Conservation (phyloP, 92 coral and sea anemone species). For the Phenganax subtilis region DNA sequence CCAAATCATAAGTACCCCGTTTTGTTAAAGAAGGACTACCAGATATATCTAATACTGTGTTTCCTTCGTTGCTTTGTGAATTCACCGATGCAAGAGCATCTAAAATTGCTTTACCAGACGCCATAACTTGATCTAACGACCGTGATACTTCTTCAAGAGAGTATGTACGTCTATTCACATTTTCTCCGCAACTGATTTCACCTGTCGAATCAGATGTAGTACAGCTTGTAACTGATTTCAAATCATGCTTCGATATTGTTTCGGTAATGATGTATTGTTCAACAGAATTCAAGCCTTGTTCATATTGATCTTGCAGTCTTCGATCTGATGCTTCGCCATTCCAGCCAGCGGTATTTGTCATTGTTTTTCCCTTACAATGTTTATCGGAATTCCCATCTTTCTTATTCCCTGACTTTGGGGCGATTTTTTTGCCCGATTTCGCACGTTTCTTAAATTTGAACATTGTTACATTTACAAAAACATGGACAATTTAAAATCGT, state of each 20-base stretch:
- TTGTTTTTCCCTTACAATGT: slow-evolving; percentile 4
- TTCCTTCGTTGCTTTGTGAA: background rate
- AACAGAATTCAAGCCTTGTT: slow-evolving; percentile 3
- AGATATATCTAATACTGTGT: background rate
- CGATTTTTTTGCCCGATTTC: background rate
- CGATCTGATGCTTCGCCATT: background rate
- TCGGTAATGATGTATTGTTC: background rate
- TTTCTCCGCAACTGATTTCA: background rate
- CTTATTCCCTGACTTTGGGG: background rate
- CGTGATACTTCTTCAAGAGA: slow-evolving; percentile 36
- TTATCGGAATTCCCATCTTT: background rate
- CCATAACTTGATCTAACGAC: slow-evolving; percentile 38
- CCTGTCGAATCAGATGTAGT: background rate
- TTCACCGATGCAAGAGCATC: slow-evolving; percentile 17
- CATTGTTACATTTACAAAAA: background rate
- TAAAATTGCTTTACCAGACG: slow-evolving; percentile 30
- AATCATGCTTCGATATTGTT: slow-evolving; percentile 18
- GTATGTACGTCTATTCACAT: slow-evolving; percentile 41
- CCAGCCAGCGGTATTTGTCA: slow-evolving; percentile 36
- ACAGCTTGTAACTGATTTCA: background rate
- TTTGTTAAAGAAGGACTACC: slow-evolving; percentile 9
- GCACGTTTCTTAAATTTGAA: background rate
- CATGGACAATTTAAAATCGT: background rate
- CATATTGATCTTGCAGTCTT: background rate
- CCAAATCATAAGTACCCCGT: slow-evolving; percentile 67